A percentile compares a stretch with the other conserved stretches of the same genome.
These are phyloP conservation scores for Parambassis ranga DNA, from an alignment of 2,797 vertebrate species.

Conservation along the genomic window DNA sequence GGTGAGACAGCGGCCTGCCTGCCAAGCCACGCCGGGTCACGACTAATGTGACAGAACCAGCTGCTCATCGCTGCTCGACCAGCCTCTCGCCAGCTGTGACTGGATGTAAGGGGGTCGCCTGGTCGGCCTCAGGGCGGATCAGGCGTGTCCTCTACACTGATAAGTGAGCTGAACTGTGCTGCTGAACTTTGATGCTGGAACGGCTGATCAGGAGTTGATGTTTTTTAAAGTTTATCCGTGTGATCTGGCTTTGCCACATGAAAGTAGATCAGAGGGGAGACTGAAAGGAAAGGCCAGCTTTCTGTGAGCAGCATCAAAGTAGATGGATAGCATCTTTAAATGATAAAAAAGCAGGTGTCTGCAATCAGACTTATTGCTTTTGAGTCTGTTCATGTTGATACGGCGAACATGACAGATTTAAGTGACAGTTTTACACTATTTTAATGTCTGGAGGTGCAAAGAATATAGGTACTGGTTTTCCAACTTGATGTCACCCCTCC, in stretches of 20 bases:
- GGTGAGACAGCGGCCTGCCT: slow-evolving; percentile 36
- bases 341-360: slow-evolving; percentile 12
- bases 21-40: slow-evolving; percentile 50
- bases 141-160: slow-evolving; percentile 48
- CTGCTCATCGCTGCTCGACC: slow-evolving; percentile 54
- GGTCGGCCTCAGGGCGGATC: slow-evolving; percentile 21
- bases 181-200: slow-evolving; percentile 17
- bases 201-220: slow-evolving; percentile 2
- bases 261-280: slow-evolving; percentile 22
- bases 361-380: neutral
- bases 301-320: neutral
- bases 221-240: slow-evolving; percentile 1
- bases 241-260: slow-evolving; percentile 10
- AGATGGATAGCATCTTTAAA: slow-evolving; percentile 14
- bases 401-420: too few relatives aligned
- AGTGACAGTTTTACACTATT: too few relatives aligned
- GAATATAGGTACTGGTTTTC: too few relatives aligned
- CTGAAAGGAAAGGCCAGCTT: slow-evolving; percentile 32
- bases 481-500: too few relatives aligned
- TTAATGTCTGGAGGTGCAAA: too few relatives aligned
- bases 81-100: slow-evolving; percentile 62
- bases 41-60: slow-evolving; percentile 71
- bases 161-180: slow-evolving; percentile 31
- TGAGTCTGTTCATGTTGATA: neutral
- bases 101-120: slow-evolving; percentile 62